These are phyloP conservation scores for Meganola albula DNA, from an alignment of 2,888 invertebrate genomes.

Conservation along the genomic window DNA sequence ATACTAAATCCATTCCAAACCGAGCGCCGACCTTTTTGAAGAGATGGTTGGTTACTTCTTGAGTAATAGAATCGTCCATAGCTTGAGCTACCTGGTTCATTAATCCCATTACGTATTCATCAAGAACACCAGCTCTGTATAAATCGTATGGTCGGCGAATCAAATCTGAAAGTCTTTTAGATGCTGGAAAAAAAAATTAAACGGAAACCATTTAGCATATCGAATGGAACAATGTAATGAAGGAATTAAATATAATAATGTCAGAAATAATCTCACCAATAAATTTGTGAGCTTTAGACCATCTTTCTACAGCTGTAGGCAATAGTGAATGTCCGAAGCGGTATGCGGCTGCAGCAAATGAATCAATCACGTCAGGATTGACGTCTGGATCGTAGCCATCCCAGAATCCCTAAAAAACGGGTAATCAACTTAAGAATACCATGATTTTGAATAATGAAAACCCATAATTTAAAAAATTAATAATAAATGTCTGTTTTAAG, in stretches of 20 bases:
- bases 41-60: slow-evolving; percentile 93
- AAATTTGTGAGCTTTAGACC: slow-evolving; percentile 97
- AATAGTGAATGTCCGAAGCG: slow-evolving; percentile 94
- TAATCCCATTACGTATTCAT: slow-evolving; percentile 94
- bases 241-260: neutral
- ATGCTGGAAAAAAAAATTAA: slow-evolving; percentile 77
- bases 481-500: too few relatives aligned
- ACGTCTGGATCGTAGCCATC: slow-evolving; percentile 89
- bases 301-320: slow-evolving; percentile 93
- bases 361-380: slow-evolving; percentile 92
- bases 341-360: slow-evolving; percentile 94
- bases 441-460: too few relatives aligned
- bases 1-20: slow-evolving; percentile 93
- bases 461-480: too few relatives aligned
- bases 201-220: too few relatives aligned
- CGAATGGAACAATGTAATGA: too few relatives aligned
- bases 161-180: slow-evolving; percentile 90
- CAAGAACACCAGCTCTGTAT: slow-evolving; percentile 92
- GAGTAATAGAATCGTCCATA: slow-evolving; percentile 95
- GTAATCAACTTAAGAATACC: too few relatives aligned
- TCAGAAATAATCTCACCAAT: slow-evolving; percentile 80
- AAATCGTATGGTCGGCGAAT: slow-evolving; percentile 93
- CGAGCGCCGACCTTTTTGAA: slow-evolving; percentile 88
- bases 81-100: slow-evolving; percentile 97
- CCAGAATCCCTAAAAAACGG: slow-evolving; percentile 85